A percentile compares a stretch with the other conserved stretches of the same genome.
Conservation (phyloP, 2,888 invertebrate genomes). For the Deilephila elpenor region DNA sequence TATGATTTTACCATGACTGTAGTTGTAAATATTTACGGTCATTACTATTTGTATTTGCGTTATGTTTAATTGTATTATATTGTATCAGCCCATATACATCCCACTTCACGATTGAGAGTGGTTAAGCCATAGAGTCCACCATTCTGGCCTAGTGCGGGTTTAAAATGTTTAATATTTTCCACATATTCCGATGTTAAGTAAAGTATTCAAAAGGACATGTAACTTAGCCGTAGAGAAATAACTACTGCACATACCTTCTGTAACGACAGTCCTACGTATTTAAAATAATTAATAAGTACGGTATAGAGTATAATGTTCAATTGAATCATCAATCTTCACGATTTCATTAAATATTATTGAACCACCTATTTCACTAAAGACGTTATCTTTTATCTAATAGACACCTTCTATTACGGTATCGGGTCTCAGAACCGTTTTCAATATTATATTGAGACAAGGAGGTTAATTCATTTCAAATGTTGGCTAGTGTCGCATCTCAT, state of each 20-base stretch:
- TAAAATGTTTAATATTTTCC: no score
- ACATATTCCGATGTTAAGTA: neutral
- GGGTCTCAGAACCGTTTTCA: slow-evolving; percentile 6
- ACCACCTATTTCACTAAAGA: slow-evolving; percentile 5
- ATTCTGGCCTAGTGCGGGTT: no score
- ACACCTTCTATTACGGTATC: slow-evolving; percentile 10
- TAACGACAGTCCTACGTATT: no score
- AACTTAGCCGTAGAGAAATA: neutral
- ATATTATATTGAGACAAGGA: slow-evolving; percentile 14
- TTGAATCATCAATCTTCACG: slow-evolving; percentile 16
- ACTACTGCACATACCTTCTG: no score
- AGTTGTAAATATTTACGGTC: no score
- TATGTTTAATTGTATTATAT: no score
- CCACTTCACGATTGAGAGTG: no score
- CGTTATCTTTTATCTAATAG: slow-evolving; percentile 1
- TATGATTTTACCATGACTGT: no score
- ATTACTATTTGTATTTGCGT: no score
- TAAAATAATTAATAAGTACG: neutral
- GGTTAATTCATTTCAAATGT: slow-evolving; percentile 22
- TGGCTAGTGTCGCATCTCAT: slow-evolving; percentile 25
- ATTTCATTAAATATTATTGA: neutral
- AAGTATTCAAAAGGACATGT: neutral
- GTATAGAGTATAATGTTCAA: slow-evolving; percentile 5
- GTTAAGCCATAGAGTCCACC: no score
- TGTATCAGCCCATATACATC: no score